Evolutionary conservation across 2,888 invertebrate species (phyloP).

Genomic region (Drosophila nr. fundita): DNA sequence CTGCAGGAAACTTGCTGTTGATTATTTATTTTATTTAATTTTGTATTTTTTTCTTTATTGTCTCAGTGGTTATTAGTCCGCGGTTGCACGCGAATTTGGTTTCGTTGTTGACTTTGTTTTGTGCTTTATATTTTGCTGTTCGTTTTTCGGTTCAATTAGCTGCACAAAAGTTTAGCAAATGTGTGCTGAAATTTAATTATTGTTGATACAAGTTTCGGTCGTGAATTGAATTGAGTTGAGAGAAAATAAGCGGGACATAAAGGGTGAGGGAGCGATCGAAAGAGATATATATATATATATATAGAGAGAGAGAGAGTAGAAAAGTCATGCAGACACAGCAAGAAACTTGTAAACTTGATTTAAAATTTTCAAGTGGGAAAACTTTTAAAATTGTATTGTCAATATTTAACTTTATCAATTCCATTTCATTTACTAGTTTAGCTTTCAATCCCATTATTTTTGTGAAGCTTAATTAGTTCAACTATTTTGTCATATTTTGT

Average conservation of each 20-base stretch:
- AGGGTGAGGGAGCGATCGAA: background rate
- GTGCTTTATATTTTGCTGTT: slow-evolving; percentile 13
- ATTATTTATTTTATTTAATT: slow-evolving; percentile 67
- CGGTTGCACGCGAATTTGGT: slow-evolving; percentile 74
- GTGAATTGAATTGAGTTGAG: slow-evolving; percentile 49
- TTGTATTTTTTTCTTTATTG: slow-evolving; percentile 36
- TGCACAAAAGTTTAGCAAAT: slow-evolving; percentile 76
- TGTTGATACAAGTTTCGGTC: slow-evolving; percentile 71
- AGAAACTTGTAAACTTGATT: background rate
- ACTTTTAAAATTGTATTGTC: background rate
- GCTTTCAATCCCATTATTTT: background rate
- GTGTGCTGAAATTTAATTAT: slow-evolving; percentile 76
- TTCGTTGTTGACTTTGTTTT: slow-evolving; percentile 33
- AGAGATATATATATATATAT: too few species aligned
- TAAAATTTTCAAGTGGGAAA: background rate
- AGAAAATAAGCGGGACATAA: background rate
- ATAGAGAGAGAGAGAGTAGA: background rate
- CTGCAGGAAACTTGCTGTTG: slow-evolving; percentile 49
- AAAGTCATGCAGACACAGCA: background rate
- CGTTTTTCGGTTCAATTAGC: slow-evolving; percentile 69
- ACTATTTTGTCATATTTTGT: background rate
- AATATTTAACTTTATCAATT: background rate
- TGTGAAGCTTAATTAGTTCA: background rate
- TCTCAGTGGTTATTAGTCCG: slow-evolving; percentile 70
- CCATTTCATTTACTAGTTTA: background rate